Evolutionary conservation across 1,140 invertebrate genomes (phyloP), one percentile per base, ranked within the genome.

Genomic region (Riptortus pedestris): DNA sequence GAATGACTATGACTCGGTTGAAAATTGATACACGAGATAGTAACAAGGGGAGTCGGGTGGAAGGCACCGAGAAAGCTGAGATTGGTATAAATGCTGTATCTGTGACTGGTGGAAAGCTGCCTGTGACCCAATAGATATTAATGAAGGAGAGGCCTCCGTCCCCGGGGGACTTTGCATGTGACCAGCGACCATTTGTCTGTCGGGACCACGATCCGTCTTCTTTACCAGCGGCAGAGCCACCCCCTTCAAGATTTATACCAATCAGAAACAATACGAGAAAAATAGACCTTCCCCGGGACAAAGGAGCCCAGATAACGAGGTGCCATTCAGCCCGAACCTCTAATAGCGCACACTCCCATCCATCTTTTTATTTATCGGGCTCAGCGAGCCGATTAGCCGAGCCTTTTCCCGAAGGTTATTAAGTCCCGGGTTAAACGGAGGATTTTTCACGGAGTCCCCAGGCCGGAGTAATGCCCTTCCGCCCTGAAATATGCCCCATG

Each of bases 201-300:
- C 48, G 7, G 48, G 18, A 9, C 27, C 26, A 24, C 28, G 27
- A 33, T 60, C 18, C 58, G 28, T 38, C 58, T 29, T 27, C 18
- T 27, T 27, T 20, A 20, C 27, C 31, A 60, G 18, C 58, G 18
- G 16, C 27, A 26, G 55, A 22, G 18, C 16, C 27, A n/a, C 55
- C 27, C 55, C 55, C 18, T 28, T 28, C 26, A 29, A 60, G 58
- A 60, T 60, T 60, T 60, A 60, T 60, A 60, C 58, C 58, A 60
- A 60, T 60, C 58, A 60, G 58, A 60, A 60, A 60, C 58, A 60
- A 60, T 60, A 60, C 58, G 58, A 60, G 58, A 60, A 60, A 60
- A 60, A 60, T 60, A 18, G 58, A 7, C 31, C 31, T 38, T 14
- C 5, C 5, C 5, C 5, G 31, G 31, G 31, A 38, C 31, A 38